Evolutionary conservation across 2,113 vertebrate species (phyloP), one percentile per base, ranked within the genome.

Genomic region (Pygoscelis antarcticus): DNA sequence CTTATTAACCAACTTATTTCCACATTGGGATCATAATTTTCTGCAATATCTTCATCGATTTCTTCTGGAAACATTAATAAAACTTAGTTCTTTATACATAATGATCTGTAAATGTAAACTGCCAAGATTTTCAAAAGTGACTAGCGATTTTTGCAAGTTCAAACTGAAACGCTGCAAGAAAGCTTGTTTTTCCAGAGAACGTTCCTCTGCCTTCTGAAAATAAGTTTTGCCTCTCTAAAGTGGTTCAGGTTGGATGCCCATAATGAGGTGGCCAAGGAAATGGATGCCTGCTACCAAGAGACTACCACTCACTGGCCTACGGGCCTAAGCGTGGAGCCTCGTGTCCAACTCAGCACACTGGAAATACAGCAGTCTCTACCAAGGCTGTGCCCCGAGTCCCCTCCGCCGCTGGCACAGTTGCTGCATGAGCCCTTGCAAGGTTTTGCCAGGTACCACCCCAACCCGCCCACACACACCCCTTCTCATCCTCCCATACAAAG

Each of bases 321-420:
- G 2, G n/a, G 20, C 26, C 36, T 27, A 20, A 61, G 30, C 2
- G 0, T 36, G 61, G 47, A 71, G 6, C 14, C 34, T 40, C 0
- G 0, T 42, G 42, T 49, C 72, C 69, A 72, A 0, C 23, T 55
- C 9, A 4, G 30, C 18, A 22, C 0, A 0, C 10, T 57, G 47
- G 42, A 51, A 90, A 36, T 46, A 49, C 23, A 38, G 36, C 6
- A 3, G 10, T 30, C 66, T 29, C 57, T 18, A 17, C 55, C 36
- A 62, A 70, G 30, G 42, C 81, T 57, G 12, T 44, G 27, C 25
- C 26, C 13, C n/a, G 2, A 6, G 17, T 27, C 27, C 27, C 4
- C 29, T 70, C 44, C 0, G 0, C 79, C 75, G 25, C 62, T 77
- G 71, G 18, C 22, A 47, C 0, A 0, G 29, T 10, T 46, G 17